phyloP scores from a whole-genome alignment of 2,888 invertebrate genomes.

The Trilocha varians region DNA sequence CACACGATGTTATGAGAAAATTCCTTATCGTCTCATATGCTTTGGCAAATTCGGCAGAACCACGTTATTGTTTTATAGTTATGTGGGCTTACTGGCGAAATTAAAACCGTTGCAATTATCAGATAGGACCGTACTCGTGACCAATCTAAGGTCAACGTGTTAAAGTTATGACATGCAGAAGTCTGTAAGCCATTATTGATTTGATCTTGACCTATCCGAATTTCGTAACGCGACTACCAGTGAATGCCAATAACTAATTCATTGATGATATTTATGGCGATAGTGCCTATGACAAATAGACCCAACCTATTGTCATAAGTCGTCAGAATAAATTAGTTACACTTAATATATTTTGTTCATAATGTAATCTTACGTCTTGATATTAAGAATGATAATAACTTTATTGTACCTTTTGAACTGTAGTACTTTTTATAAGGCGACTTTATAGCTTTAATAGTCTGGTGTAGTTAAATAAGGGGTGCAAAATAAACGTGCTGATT shows the following conservation, averaged over 20 bases:
- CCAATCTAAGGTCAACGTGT: conserved; percentile 47
- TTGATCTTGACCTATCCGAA: conserved; percentile 16
- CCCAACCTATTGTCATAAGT: too few species aligned
- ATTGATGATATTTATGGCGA: background rate
- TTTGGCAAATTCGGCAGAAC: conserved; percentile 2
- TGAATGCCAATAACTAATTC: background rate
- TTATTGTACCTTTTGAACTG: too few species aligned
- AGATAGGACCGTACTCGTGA: conserved; percentile 57
- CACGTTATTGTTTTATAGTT: conserved; percentile 30
- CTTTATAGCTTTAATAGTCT: too few species aligned
- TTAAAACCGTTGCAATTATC: conserved; percentile 53
- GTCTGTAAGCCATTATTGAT: conserved; percentile 43
- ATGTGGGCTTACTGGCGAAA: conserved; percentile 41
- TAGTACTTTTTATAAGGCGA: too few species aligned
- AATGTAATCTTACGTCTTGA: too few species aligned
- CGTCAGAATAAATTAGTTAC: too few species aligned
- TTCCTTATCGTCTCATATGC: conserved; percentile 3
- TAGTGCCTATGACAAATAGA: too few species aligned
- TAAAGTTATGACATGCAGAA: conserved; percentile 50
- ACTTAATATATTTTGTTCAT: too few species aligned
- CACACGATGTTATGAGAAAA: conserved; percentile 36
- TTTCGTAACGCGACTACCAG: background rate
- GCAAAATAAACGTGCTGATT: too few species aligned
- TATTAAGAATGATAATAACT: too few species aligned
- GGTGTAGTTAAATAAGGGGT: too few species aligned